Percentiles rank a stretch among this genome's conserved stretches.
These are phyloP conservation scores for Drosophila athabasca DNA, from an alignment of 1,140 invertebrate genomes.

Conservation along the genomic window DNA sequence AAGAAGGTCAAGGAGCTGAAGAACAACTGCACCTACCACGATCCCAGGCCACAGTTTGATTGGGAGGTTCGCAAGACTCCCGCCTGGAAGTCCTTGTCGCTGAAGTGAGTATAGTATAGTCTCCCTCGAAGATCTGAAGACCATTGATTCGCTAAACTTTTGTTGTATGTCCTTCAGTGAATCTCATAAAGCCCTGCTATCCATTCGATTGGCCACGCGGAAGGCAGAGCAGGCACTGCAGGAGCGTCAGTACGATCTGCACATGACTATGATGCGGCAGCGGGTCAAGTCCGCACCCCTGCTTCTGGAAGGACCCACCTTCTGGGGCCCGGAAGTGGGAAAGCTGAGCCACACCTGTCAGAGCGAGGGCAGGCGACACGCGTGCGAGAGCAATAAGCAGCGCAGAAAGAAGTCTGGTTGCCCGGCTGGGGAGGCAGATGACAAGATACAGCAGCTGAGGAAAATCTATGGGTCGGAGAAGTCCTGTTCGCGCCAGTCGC, in stretches of 20 bases:
- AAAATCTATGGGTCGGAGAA: conserved; percentile 74
- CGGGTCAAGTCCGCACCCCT: conserved; percentile 79
- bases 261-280: conserved; percentile 81
- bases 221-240: conserved; percentile 79
- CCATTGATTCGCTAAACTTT: background rate
- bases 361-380: conserved; percentile 61
- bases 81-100: conserved; percentile 77
- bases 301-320: conserved; percentile 75
- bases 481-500: conserved; percentile 63
- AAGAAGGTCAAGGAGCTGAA: conserved; percentile 76
- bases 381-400: conserved; percentile 60
- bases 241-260: conserved; percentile 76
- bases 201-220: conserved; percentile 77
- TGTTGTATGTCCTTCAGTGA: conserved; percentile 53
- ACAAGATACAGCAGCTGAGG: conserved; percentile 63
- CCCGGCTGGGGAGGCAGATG: conserved; percentile 42
- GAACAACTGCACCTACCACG: conserved; percentile 76
- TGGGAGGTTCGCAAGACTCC: conserved; percentile 83
- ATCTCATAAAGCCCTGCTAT: conserved; percentile 73
- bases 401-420: conserved; percentile 57
- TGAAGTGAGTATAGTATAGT: conserved; percentile 66
- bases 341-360: conserved; percentile 73
- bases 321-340: conserved; percentile 78
- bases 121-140: background rate
- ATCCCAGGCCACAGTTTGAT: conserved; percentile 61